Evolutionary conservation across 2,113 vertebrate species (phyloP), one percentile per base, ranked within the genome.

Genomic region (Hemicordylus capensis): DNA sequence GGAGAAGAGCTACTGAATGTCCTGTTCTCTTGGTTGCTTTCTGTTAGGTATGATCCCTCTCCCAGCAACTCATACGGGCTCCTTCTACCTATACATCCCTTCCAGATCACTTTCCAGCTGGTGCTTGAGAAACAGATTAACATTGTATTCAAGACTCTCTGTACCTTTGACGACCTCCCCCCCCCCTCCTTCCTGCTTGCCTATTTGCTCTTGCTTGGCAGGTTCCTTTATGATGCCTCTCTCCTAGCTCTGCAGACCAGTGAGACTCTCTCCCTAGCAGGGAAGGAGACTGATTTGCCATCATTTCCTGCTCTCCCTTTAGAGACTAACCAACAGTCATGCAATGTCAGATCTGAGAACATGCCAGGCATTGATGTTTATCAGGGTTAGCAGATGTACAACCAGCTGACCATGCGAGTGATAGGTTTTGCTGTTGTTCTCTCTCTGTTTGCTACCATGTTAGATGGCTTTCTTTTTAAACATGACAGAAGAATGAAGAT

Each of bases 401-500:
- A 46, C n/a, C 17, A 76, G 54, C 2, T 6, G 28, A 34, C 34
- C n/a, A 51, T 15, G 19, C 44, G 24, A 44, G 48, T 66, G 34
- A 24, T 28, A 7, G 63, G 37, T 9, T 42, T 5, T n/a, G 7
- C 37, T 24, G 19, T 39, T 39, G 20, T 39, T 37, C 15, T 77
- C 31, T 56, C 48, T 39, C 10, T 54, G 10, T 20, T 26, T 44
- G 24, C 15, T 80, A 26, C n/a, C 14, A 61, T 26, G n/a, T 54
- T 6, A 51, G 70, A 80, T 48, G 11, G 37, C 11, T 28, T 0
- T 0, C 0, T 31, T 70, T 76, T 34, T 9, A 69, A 59, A 5
- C n/a, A n/a, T 0, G 2, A 67, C 0, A 1, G 46, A 67, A 48
- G 8, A 37, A 79, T 0, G 58, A 51, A 0, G 15, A 58, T 78